Evolutionary conservation across 2,113 vertebrate species (phyloP), one percentile per base, ranked within the genome.

Genomic region (Phyllopteryx taeniolatus): DNA sequence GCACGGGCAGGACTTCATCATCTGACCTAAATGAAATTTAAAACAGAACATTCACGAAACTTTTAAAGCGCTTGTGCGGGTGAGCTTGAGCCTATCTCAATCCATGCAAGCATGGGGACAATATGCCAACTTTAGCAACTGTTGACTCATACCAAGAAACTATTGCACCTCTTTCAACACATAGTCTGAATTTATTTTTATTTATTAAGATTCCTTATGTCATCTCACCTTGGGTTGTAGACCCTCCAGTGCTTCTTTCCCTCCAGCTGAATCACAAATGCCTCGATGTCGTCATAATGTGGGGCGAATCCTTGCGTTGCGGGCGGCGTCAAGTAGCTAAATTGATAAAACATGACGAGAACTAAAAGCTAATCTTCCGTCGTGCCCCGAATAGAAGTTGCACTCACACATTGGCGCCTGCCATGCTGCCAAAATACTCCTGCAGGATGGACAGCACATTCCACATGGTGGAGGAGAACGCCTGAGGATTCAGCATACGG

Each of bases 241-340:
- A 99, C 93, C 0, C 95, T 90, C 98, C 98, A 99, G 81, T 89
- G 95, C 82, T 99, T 99, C 88, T 93, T 96, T 5, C 98, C 98
- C 82, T 99, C 98, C 86, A 99, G 86, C 89, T 99, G 98, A 84
- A 99, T 77, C 72, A 99, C 93, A 8, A 99, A 98, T 0, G 97
- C 98, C 84, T 99, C 98, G 1, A 99, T 98, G 87, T 99, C 97
- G 0, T 99, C 98, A 8, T 97, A 99, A 89, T 99, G 98, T 3
- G 98, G 98, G 2, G 98, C 97, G 11, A 99, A 99, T 53, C 98
- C 98, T 83, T 99, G 98, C 0, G 94, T 96, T 10, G 94, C 95
- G 0, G 97, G 91, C 0, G 98, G 98, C 0, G 98, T 99, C 81
- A 99, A 92, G 79, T 99, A 99, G 2, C 94, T 95, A 76, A 20